Percentiles rank a stretch among this genome's conserved stretches.
Evolutionary conservation across 92 coral and sea anemone species (phyloP).

Genomic region (Epizoanthus scotinus): DNA sequence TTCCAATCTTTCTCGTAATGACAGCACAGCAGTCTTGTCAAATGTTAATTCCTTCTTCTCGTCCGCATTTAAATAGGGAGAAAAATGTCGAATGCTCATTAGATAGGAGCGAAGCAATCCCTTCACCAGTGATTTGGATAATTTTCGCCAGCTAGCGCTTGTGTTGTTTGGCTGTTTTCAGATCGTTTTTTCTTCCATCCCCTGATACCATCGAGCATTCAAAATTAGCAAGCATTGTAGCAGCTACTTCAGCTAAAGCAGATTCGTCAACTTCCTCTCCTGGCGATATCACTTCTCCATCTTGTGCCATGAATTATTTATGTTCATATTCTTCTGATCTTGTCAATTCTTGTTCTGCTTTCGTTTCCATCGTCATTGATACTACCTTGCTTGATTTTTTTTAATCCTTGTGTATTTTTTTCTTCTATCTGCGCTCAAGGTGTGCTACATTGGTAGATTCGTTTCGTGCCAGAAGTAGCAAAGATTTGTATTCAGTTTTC

Average conservation of each 20-base stretch:
- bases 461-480: neutral
- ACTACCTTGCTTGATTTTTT: no score
- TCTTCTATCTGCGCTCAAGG: neutral
- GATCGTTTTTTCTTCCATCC: conserved; percentile 27
- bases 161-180: conserved; percentile 36
- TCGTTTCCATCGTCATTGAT: neutral
- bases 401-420: no score
- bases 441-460: neutral
- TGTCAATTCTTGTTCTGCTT: neutral
- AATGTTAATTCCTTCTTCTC: conserved; percentile 6
- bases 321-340: neutral
- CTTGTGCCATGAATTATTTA: neutral
- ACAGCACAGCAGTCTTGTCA: neutral
- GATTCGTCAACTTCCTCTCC: no score
- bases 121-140: neutral
- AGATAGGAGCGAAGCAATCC: conserved; percentile 19
- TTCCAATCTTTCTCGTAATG: conserved; percentile 30
- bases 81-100: conserved; percentile 37
- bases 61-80: conserved; percentile 23
- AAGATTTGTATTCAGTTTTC: neutral
- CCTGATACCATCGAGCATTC: conserved; percentile 13
- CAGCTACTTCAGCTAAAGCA: neutral
- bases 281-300: no score
- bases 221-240: neutral
- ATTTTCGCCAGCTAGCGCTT: conserved; percentile 3